Conservation (phyloP, 2,797 vertebrate genomes). For the Dipus sagitta region DNA sequence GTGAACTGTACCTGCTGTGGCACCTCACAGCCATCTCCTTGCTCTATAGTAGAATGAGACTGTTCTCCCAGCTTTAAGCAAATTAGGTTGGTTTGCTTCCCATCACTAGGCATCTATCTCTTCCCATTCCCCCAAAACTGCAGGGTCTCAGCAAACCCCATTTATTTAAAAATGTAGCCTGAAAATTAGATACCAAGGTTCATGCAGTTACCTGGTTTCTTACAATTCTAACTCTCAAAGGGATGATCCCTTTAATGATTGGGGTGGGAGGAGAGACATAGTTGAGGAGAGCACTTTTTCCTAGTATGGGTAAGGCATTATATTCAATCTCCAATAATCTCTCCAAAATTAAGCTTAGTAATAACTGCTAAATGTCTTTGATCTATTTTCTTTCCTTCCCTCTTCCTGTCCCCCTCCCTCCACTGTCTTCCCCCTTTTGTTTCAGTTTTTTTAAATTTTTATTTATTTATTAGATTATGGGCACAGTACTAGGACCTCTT, state of each 20-base stretch:
- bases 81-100: background rate
- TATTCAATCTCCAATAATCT: background rate
- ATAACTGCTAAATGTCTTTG: background rate
- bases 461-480: too few relatives aligned
- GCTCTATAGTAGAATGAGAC: too few relatives aligned
- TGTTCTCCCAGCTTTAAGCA: background rate
- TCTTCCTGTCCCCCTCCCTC: too few relatives aligned
- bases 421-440: too few relatives aligned
- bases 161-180: background rate
- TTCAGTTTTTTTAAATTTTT: too few relatives aligned
- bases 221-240: slow-evolving; percentile 27
- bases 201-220: background rate
- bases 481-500: too few relatives aligned
- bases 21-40: background rate
- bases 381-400: too few relatives aligned
- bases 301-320: too few relatives aligned
- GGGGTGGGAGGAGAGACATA: background rate
- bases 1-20: background rate
- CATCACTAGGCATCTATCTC: background rate
- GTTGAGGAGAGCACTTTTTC: background rate
- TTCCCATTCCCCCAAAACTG: background rate
- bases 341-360: background rate
- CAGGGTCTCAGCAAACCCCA: background rate
- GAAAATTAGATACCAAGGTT: slow-evolving; percentile 8
- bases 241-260: background rate